Percentiles rank a stretch among this genome's conserved stretches.
phyloP scores from a whole-genome alignment of 2,888 invertebrate species.

The Drosophila helvetica region DNA sequence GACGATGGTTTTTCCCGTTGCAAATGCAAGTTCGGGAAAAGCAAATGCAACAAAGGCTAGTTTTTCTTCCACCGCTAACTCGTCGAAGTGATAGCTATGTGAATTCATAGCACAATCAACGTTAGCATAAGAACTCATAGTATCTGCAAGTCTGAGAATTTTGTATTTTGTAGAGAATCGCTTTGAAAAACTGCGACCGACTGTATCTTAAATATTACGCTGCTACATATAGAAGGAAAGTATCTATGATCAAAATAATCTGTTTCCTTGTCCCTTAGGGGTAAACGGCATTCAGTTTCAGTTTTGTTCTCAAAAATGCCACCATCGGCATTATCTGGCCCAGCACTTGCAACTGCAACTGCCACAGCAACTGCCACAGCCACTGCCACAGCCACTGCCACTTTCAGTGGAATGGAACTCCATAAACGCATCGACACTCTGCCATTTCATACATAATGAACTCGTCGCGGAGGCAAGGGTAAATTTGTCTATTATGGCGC shows the following conservation, averaged over 20 bases:
- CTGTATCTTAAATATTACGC: too few relatives aligned
- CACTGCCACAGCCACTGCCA: background rate
- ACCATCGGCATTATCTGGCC: slow-evolving; percentile 22
- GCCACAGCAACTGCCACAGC: background rate
- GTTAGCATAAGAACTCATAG: too few relatives aligned
- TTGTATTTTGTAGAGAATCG: too few relatives aligned
- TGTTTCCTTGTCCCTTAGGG: background rate
- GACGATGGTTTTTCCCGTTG: too few relatives aligned
- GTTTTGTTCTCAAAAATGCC: slow-evolving; percentile 47
- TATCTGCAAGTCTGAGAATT: too few relatives aligned
- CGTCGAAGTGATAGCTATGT: too few relatives aligned
- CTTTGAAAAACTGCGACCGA: too few relatives aligned
- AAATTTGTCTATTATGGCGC: slow-evolving; percentile 73
- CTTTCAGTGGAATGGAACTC: slow-evolving; percentile 36
- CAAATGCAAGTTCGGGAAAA: too few relatives aligned
- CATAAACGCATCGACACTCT: slow-evolving; percentile 69
- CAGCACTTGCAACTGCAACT: slow-evolving; percentile 21
- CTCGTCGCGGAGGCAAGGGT: slow-evolving; percentile 43
- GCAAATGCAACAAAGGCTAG: too few relatives aligned
- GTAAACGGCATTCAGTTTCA: background rate
- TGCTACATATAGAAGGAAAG: too few relatives aligned
- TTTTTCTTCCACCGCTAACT: too few relatives aligned
- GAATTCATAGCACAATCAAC: too few relatives aligned
- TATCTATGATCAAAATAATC: background rate
- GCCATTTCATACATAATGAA: slow-evolving; percentile 65